A percentile compares a stretch with the other conserved stretches of the same genome.
These are phyloP conservation scores for Podiceps cristatus DNA, from an alignment of 2,113 vertebrate genomes.

Conservation along the genomic window DNA sequence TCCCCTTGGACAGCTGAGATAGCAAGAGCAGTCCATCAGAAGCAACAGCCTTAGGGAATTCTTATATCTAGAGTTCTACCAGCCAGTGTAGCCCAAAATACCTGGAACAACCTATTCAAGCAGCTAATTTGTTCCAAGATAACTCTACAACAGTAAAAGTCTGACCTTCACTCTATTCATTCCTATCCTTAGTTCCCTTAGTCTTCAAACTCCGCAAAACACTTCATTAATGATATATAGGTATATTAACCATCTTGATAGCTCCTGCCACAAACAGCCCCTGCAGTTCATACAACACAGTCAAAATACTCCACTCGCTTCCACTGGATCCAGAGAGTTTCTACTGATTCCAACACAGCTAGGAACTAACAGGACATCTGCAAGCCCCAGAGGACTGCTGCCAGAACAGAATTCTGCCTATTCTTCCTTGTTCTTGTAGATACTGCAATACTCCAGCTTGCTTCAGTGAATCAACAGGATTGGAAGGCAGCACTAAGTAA, in stretches of 20 bases:
- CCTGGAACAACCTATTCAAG: not conserved
- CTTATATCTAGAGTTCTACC: not conserved
- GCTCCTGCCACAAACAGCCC: not conserved
- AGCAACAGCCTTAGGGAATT: not conserved
- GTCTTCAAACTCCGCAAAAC: not conserved
- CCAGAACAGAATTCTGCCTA: not conserved
- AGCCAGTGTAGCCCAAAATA: not conserved
- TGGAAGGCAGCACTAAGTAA: no score
- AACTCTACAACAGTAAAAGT: not conserved
- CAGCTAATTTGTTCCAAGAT: not conserved
- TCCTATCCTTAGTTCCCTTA: not conserved
- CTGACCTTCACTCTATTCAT: not conserved
- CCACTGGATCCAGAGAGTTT: not conserved
- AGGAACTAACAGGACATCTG: not conserved
- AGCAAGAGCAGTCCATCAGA: not conserved
- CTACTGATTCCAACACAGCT: not conserved
- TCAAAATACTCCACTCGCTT: not conserved
- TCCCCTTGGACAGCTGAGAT: not conserved
- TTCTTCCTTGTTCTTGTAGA: not conserved
- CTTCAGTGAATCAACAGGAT: not conserved
- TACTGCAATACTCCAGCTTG: not conserved
- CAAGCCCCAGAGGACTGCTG: not conserved
- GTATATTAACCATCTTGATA: not conserved
- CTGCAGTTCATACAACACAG: not conserved
- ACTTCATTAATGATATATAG: not conserved